Evolutionary conservation across 2,888 invertebrate genomes (phyloP).

Genomic region (Pseudanteris insignis): DNA sequence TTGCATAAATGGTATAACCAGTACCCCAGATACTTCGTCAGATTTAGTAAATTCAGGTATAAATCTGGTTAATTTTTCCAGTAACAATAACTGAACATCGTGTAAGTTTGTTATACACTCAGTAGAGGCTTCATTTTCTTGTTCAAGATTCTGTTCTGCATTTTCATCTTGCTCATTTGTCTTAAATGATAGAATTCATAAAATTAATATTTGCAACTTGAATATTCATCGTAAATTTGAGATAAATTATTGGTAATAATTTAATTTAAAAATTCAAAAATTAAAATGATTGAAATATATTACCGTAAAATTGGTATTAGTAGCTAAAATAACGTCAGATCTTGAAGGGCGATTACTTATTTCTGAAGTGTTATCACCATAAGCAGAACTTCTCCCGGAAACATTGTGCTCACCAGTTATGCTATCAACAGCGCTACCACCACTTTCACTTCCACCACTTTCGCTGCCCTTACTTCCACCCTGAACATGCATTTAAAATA

Average conservation of each 20-base stretch:
- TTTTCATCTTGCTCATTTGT: conserved; percentile 56
- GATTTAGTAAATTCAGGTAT: conserved; percentile 74
- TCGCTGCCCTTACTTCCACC: conserved; percentile 70
- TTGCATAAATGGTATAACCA: conserved; percentile 92
- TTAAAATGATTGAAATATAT: too few relatives aligned
- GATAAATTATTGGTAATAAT: too few relatives aligned
- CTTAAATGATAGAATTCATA: conserved; percentile 52
- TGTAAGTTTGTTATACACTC: conserved; percentile 72
- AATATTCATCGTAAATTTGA: too few relatives aligned
- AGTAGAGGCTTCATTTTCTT: conserved; percentile 61
- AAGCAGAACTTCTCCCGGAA: conserved; percentile 92
- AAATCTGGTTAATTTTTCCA: conserved; percentile 81
- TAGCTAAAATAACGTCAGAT: conserved; percentile 70
- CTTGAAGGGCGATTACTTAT: conserved; percentile 67
- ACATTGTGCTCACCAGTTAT: conserved; percentile 86
- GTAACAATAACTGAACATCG: conserved; percentile 74
- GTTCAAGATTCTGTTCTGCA: conserved; percentile 59
- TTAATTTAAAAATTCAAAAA: too few relatives aligned
- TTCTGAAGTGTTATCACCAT: conserved; percentile 78
- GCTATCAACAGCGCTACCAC: conserved; percentile 91
- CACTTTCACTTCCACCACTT: conserved; percentile 83
- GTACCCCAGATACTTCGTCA: conserved; percentile 78
- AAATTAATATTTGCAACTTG: conserved; percentile 67
- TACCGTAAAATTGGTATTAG: conserved; percentile 67
- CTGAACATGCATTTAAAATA: conserved; percentile 7